Evolutionary conservation across 2,113 vertebrate species (phyloP).

Genomic region (Perca flavescens): DNA sequence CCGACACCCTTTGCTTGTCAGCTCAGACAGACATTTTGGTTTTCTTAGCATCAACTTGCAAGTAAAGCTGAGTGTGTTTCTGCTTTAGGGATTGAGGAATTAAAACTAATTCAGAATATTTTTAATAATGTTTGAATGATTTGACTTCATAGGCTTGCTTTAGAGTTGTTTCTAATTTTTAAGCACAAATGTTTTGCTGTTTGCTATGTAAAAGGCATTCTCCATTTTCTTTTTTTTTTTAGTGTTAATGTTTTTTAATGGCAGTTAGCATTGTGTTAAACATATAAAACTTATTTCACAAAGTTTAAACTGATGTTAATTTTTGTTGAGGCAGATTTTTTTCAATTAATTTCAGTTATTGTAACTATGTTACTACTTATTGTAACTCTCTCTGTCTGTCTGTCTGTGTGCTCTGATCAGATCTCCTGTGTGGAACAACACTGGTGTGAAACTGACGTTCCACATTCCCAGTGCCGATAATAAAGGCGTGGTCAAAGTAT

Average conservation of each 20-base stretch:
- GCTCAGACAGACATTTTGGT: neutral
- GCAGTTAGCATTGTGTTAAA: no score
- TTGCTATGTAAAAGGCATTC: neutral
- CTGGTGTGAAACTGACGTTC: constrained; percentile 42
- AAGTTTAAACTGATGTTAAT: no score
- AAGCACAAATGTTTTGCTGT: neutral
- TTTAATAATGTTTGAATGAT: neutral
- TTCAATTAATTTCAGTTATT: no score
- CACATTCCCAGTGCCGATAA: constrained; percentile 55
- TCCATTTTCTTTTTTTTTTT: neutral
- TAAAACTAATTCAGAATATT: neutral
- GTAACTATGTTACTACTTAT: no score
- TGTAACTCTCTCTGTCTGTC: neutral
- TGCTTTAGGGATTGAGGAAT: neutral
- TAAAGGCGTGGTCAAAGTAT: constrained; percentile 48
- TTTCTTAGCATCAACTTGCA: neutral
- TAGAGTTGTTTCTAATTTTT: neutral
- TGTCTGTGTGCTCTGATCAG: constrained; percentile 33
- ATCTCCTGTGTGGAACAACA: constrained; percentile 66
- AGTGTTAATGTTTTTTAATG: no score
- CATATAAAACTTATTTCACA: no score
- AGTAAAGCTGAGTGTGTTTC: neutral
- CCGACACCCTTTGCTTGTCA: neutral
- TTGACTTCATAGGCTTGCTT: neutral
- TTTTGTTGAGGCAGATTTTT: no score